A percentile compares a stretch with the other conserved stretches of the same genome.
Evolutionary conservation across 2,888 invertebrate genomes (phyloP).

Genomic region (Kuschelorhynchus macadamiae): DNA sequence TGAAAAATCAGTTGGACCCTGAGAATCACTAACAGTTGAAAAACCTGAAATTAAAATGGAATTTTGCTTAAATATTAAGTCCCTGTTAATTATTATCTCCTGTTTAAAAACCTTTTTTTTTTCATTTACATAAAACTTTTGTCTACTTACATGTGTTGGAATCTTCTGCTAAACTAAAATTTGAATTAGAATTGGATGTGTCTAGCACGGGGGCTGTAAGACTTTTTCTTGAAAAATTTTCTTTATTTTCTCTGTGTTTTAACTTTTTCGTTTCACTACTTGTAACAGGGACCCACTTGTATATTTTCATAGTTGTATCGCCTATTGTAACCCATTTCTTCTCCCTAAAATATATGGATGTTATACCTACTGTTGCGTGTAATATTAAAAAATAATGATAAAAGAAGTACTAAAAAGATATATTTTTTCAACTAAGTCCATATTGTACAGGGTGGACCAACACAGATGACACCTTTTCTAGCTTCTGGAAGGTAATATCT

Average conservation of each 20-base stretch:
- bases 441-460: too few species aligned
- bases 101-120: too few species aligned
- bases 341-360: constrained; percentile 78
- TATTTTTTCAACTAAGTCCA: too few species aligned
- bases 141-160: constrained; percentile 87
- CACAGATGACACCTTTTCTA: too few species aligned
- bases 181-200: constrained; percentile 85
- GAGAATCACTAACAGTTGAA: constrained; percentile 91
- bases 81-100: too few species aligned
- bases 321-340: constrained; percentile 99
- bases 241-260: constrained; percentile 79
- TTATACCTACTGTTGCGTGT: too few species aligned
- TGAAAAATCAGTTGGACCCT: constrained; percentile 90
- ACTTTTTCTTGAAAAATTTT: constrained; percentile 80
- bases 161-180: constrained; percentile 89
- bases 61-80: too few species aligned
- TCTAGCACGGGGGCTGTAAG: constrained; percentile 73
- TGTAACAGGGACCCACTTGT: constrained; percentile 98
- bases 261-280: constrained; percentile 82
- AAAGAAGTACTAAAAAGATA: too few species aligned
- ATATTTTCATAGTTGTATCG: constrained; percentile 98
- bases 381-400: too few species aligned
- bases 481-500: too few species aligned
- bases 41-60: constrained; percentile 77
- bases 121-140: too few species aligned